phyloP scores from a whole-genome alignment of 2,113 vertebrate species.

The Struthio camelus region DNA sequence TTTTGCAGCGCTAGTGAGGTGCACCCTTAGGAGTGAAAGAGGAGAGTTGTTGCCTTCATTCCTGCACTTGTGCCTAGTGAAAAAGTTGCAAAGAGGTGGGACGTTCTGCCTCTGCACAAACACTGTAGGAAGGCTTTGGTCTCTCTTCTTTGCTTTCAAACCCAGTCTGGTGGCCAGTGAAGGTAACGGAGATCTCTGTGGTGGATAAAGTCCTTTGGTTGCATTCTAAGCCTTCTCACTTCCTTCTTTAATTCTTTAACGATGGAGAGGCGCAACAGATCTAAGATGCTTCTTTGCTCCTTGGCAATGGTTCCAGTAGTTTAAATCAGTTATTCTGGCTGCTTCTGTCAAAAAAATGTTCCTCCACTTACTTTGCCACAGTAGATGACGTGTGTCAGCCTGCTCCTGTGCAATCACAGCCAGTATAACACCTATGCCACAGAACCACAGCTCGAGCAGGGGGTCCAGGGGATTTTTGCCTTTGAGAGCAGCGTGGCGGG shows the following conservation, averaged over 20 bases:
- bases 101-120: not conserved
- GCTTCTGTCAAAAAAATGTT: not conserved
- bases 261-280: not conserved
- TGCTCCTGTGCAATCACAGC: not conserved
- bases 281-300: not conserved
- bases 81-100: not conserved
- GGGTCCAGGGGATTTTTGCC: not conserved
- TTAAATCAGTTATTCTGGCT: not conserved
- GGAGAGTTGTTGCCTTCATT: not conserved
- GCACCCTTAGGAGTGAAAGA: not conserved
- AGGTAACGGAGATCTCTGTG: not conserved
- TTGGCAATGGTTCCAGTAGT: not conserved
- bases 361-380: not conserved
- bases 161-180: not conserved
- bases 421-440: not conserved
- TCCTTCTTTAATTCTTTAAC: not conserved
- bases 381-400: not conserved
- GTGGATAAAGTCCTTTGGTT: not conserved
- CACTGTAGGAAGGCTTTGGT: not conserved
- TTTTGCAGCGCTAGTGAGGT: not conserved
- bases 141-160: not conserved
- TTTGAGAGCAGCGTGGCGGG: rapidly evolving
- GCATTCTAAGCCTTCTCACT: not conserved
- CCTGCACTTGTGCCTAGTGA: not conserved
- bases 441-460: not conserved